phyloP scores from a whole-genome alignment of 2,888 invertebrate species.

The Phyllotreta striolata region DNA sequence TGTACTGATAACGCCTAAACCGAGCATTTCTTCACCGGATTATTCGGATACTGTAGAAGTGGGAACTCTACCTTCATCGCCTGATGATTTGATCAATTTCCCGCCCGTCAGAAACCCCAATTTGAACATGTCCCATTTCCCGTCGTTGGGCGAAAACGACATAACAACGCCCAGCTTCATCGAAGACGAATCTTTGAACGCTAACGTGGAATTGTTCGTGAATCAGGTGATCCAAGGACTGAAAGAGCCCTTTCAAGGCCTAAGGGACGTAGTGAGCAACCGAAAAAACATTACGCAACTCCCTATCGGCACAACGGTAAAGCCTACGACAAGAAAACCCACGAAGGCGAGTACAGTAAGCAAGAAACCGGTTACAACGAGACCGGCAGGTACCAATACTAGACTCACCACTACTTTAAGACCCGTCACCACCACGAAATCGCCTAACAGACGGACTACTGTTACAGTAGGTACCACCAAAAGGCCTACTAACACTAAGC shows the following conservation, averaged over 20 bases:
- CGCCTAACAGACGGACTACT: constrained; percentile 9
- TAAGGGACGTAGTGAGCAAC: constrained; percentile 78
- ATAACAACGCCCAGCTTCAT: constrained; percentile 80
- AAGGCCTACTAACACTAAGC: constrained; percentile 51
- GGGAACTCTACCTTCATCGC: constrained; percentile 65
- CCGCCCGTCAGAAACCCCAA: constrained; percentile 87
- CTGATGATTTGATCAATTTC: constrained; percentile 77
- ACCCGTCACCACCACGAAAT: constrained; percentile 36
- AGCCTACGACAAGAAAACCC: constrained; percentile 56
- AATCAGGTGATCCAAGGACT: constrained; percentile 84
- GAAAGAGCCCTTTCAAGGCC: constrained; percentile 82
- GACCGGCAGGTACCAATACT: constrained; percentile 44
- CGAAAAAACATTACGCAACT: constrained; percentile 57
- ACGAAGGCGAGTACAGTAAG: constrained; percentile 52
- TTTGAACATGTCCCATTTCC: constrained; percentile 71
- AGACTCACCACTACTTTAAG: constrained; percentile 56
- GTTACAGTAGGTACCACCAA: constrained; percentile 17
- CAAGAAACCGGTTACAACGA: constrained; percentile 54
- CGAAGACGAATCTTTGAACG: constrained; percentile 78
- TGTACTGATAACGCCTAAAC: constrained; percentile 75
- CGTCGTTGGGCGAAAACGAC: constrained; percentile 67
- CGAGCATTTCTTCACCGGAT: constrained; percentile 58
- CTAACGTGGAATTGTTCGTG: constrained; percentile 83
- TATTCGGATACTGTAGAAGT: constrained; percentile 49
- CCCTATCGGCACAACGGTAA: constrained; percentile 43